Conservation (phyloP, 2,113 vertebrate genomes). For the Eonycteris spelaea region DNA sequence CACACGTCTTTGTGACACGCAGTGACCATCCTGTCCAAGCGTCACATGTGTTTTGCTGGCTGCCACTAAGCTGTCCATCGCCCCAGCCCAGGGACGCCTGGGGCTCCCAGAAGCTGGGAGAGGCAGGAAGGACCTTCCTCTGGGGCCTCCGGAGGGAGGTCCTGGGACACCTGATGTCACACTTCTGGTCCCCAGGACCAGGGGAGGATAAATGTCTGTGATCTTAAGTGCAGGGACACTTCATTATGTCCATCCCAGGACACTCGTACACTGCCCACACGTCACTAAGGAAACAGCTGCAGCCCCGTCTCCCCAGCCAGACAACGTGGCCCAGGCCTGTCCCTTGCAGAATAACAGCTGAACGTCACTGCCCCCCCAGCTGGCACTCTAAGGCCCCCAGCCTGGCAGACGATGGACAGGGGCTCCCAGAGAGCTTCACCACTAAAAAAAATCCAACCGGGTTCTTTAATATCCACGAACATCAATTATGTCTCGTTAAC, state of each 20-base stretch:
- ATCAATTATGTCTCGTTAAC: rapidly evolving
- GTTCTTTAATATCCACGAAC: too few species aligned
- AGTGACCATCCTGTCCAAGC: too few species aligned
- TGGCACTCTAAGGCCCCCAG: rapidly evolving
- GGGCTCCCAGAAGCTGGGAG: neutral
- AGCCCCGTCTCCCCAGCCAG: rapidly evolving
- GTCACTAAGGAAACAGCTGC: rapidly evolving
- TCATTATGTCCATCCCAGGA: rapidly evolving
- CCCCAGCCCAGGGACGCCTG: rapidly evolving
- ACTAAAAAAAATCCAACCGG: rapidly evolving
- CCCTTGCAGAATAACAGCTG: rapidly evolving
- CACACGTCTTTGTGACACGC: too few species aligned
- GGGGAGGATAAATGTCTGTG: rapidly evolving
- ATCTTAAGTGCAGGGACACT: neutral
- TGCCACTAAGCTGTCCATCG: neutral
- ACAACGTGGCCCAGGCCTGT: rapidly evolving
- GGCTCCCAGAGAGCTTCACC: rapidly evolving
- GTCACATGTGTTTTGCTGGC: rapidly evolving
- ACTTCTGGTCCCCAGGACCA: rapidly evolving
- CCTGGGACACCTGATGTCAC: rapidly evolving
- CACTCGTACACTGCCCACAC: rapidly evolving
- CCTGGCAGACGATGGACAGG: rapidly evolving
- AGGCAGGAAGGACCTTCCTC: rapidly evolving
- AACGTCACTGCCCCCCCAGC: rapidly evolving
- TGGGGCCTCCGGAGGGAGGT: rapidly evolving